A percentile compares a stretch with the other conserved stretches of the same genome.
Conservation (phyloP, 1,140 invertebrate species). For the Nasonia giraulti region DNA sequence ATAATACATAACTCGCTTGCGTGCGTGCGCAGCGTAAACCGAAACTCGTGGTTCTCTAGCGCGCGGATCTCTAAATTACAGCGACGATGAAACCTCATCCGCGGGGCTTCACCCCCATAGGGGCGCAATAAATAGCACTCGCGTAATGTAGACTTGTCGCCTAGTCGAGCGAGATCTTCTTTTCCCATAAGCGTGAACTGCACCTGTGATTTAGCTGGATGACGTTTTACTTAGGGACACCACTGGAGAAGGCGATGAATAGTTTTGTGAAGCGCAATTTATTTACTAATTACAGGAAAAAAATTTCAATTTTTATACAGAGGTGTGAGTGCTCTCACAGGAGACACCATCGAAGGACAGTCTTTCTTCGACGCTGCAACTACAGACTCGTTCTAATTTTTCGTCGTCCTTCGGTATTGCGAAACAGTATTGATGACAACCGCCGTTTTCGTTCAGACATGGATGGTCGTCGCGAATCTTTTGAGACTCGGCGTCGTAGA, state of each 20-base stretch:
- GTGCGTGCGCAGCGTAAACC: not conserved
- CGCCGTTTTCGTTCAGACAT: not conserved
- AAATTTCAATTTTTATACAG: not conserved
- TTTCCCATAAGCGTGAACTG: not conserved
- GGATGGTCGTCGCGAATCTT: not conserved
- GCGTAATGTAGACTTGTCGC: not conserved
- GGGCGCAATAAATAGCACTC: conserved; percentile 39
- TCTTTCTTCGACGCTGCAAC: not conserved
- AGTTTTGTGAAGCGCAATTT: no score
- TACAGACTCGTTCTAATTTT: not conserved
- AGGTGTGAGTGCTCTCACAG: no score
- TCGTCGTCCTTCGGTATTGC: not conserved
- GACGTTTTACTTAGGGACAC: not conserved
- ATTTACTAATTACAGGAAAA: not conserved
- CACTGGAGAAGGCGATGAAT: no score
- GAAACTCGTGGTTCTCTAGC: not conserved
- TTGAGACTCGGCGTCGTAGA: not conserved
- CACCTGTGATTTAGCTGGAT: not conserved
- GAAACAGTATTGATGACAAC: not conserved
- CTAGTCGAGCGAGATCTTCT: not conserved
- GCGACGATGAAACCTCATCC: conserved; percentile 25
- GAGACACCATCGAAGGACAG: not conserved
- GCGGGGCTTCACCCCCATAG: not conserved
- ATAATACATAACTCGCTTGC: not conserved
- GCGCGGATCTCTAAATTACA: no score